Conservation (phyloP, 1,140 invertebrate genomes). For the Pollicipes pollicipes region DNA sequence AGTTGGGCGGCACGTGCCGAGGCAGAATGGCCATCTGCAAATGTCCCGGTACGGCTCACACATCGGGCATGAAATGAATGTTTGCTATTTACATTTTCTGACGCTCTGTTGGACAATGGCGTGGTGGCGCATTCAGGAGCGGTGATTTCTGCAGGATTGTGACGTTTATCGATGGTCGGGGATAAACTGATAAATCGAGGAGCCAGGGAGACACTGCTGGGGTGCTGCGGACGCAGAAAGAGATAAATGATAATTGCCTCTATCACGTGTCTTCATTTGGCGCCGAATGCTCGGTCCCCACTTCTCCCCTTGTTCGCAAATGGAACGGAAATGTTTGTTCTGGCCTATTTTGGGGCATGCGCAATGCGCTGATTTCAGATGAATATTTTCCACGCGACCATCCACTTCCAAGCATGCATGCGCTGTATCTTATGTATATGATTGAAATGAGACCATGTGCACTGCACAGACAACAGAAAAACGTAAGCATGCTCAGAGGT, state of each 20-base stretch:
- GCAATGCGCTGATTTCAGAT: no score
- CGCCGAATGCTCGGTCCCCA: background rate
- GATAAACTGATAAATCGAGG: background rate
- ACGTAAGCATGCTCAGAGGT: no score
- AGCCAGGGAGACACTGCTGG: background rate
- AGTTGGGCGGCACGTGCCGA: background rate
- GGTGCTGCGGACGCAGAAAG: background rate
- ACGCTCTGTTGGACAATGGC: background rate
- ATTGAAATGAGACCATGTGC: no score
- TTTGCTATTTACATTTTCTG: background rate
- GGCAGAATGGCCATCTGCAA: background rate
- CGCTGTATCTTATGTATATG: no score
- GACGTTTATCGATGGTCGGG: background rate
- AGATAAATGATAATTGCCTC: background rate
- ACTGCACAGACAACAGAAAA: no score
- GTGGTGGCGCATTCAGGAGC: background rate
- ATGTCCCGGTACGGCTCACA: background rate
- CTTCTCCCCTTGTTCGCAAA: background rate
- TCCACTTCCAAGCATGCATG: no score
- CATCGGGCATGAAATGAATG: background rate
- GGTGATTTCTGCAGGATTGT: background rate
- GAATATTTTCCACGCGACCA: no score
- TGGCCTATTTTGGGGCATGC: background rate
- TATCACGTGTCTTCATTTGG: slow-evolving; percentile 1
- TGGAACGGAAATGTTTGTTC: background rate